Percentiles rank a stretch among this genome's conserved stretches.
Conservation (phyloP, 2,113 vertebrate genomes). For the Paraplagusia blochii region DNA sequence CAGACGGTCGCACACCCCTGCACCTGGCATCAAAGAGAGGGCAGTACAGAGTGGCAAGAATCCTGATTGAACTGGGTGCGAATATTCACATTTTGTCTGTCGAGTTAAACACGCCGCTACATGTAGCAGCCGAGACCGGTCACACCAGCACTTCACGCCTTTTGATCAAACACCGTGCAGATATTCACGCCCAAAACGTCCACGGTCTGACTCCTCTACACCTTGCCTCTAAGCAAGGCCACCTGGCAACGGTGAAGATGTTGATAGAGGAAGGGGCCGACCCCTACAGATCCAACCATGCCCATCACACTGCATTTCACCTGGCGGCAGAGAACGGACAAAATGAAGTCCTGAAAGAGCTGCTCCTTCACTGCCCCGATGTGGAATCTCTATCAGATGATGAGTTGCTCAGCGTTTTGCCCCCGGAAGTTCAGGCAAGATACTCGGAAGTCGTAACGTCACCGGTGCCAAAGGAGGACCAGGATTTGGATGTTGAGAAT, state of each 20-base stretch:
- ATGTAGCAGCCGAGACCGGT: conserved; percentile 89
- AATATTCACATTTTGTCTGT: conserved; percentile 71
- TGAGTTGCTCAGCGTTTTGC: conserved; percentile 78
- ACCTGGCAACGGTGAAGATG: conserved; percentile 85
- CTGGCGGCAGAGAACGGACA: conserved; percentile 84
- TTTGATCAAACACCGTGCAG: conserved; percentile 83
- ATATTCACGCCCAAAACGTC: conserved; percentile 71
- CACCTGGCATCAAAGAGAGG: conserved; percentile 92
- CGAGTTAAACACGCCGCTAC: conserved; percentile 80
- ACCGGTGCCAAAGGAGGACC: conserved; percentile 69
- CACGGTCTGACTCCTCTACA: conserved; percentile 85
- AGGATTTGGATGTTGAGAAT: conserved; percentile 47
- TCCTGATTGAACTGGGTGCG: conserved; percentile 85
- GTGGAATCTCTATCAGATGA: conserved; percentile 68
- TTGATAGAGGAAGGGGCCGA: conserved; percentile 82
- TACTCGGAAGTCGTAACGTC: conserved; percentile 75
- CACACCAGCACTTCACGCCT: conserved; percentile 94
- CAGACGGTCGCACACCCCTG: conserved; percentile 86
- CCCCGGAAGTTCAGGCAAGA: conserved; percentile 79
- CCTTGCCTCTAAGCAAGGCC: conserved; percentile 81
- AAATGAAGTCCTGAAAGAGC: conserved; percentile 81
- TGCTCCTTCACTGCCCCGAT: conserved; percentile 73
- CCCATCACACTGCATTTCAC: conserved; percentile 79
- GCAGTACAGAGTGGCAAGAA: conserved; percentile 91
- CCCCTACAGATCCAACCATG: conserved; percentile 58